Base-by-base conservation (phyloP, 2,113 vertebrate species). In the Mystacornis crossleyi region DNA sequence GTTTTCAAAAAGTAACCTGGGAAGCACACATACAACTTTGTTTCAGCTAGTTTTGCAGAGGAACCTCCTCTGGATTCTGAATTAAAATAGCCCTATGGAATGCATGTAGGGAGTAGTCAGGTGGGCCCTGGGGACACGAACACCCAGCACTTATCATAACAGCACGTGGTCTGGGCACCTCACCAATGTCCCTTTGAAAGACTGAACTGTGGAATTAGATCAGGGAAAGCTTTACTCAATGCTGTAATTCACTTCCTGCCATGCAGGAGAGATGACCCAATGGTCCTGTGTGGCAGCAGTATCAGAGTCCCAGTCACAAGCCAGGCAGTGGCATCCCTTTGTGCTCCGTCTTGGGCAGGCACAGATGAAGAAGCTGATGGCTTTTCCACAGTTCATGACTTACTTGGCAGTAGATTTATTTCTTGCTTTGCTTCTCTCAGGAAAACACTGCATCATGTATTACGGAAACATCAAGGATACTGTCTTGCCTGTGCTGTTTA, bases 381-480 rank as follows among this genome's bases (percentile, higher is more conserved):
- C 19, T 90, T 62, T 79, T 81, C 25, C 42, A 51, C 51, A 81
- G 50, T 33, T 88, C 2, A 8, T 65, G 25, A 82, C 72, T 86
- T 38, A 36, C 28, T 69, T 93, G 58, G 58, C 45, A 33, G 73
- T 47, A 81, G 74, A 58, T 69, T 31, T 82, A 18, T 85, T 70
- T 82, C 54, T 34, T 62, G 71, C 50, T 64, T 95, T 93, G 3
- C 14, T 87, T 75, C 69, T 86, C 25, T 42, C 38, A 43, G 66
- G 50, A 15, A 80, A 93, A 79, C 26, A 45, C 67, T 79, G 12
- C n/a, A 28, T 67, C 48, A 42, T 71, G 40, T 61, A 48, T 93
- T 89, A 77, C 48, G 34, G 88, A 75, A 92, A 86, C 88, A 73
- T 80, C 89, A 93, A 73, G 74, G 81, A 62, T 48, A 23, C n/a